Conservation (phyloP, 2,113 vertebrate genomes). For the Lepisosteus osseus region DNA sequence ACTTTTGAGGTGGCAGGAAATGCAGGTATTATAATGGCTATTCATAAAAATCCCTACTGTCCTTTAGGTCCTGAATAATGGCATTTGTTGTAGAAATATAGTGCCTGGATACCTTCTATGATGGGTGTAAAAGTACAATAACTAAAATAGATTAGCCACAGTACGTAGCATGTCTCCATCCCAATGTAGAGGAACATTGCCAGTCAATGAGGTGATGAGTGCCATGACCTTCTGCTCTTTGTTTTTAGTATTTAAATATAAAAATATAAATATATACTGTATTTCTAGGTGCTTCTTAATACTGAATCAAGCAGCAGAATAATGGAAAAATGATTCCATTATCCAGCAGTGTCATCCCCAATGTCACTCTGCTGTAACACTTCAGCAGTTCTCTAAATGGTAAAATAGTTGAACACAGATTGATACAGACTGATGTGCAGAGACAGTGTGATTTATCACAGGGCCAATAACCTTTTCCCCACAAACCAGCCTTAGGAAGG, state of each 20-base stretch:
- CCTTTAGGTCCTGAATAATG: background rate
- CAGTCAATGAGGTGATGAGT: no score
- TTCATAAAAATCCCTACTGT: no score
- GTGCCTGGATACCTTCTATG: background rate
- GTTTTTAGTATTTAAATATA: no score
- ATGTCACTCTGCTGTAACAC: conserved; percentile 28
- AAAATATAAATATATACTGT: background rate
- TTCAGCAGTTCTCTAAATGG: conserved; percentile 30
- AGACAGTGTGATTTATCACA: conserved; percentile 36
- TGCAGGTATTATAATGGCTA: background rate
- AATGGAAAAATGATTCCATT: conserved; percentile 20
- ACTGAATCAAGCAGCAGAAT: conserved; percentile 6
- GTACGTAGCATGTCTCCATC: no score
- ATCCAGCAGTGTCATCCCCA: conserved; percentile 25
- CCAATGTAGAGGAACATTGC: no score
- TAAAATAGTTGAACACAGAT: conserved; percentile 19
- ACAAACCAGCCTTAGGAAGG: conserved; percentile 16
- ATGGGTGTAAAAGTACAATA: background rate
- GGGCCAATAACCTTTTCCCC: conserved; percentile 14
- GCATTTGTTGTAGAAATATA: background rate
- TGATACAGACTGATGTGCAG: conserved; percentile 34
- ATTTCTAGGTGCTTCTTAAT: background rate
- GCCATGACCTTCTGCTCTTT: no score
- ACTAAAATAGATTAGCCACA: no score
- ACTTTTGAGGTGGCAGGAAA: background rate